Evolutionary conservation across 2,888 invertebrate genomes (phyloP), one percentile per base, ranked within the genome.

Genomic region (Cartodere bifasciata): DNA sequence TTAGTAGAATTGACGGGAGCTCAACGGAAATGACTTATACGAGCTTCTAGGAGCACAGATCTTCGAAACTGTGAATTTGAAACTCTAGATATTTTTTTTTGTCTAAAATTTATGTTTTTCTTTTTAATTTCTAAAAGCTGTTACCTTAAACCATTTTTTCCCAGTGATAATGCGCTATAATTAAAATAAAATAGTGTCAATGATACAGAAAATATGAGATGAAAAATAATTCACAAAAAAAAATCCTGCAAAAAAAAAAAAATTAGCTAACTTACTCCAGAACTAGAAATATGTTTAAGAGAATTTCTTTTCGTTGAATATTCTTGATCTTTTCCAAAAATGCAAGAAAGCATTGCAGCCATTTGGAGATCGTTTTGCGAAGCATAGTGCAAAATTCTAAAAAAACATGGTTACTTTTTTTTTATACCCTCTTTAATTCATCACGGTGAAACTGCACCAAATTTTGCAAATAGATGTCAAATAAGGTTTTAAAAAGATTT

Each of bases 321-420:
- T 15, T 52, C 50, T 28, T 54, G 47, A 22, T 54, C 53, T 33
- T 75, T 70, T 35, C 83, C 80, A 58, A 92, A 90, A 2, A 84
- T 76, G 53, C 92, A 91, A 38, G 85, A 81, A 34, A 94, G 55
- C 82, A 94, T 87, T 2, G 91, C 92, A 3, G 92, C 86, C 59
- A 87, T 94, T 63, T 95, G 95, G 10, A 92, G 68, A 56, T 94
- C 92, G 4, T 77, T 73, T 30, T 79, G 70, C 42, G 71, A 69
- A 0, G 85, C 84, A 54, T 82, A 87, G 58, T 86, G 83, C 26
- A 74, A 68, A 50, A 86, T 86, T 53, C 82, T 82, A 59, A 37
- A 50, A 39, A n/a, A n/a, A n/a, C n/a, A n/a, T n/a, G n/a, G n/a
- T n/a, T n/a, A n/a, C n/a, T n/a, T n/a, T n/a, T n/a, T n/a, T n/a